phyloP scores from a whole-genome alignment of 1,140 invertebrate genomes.

The Ceratina calcarata region DNA sequence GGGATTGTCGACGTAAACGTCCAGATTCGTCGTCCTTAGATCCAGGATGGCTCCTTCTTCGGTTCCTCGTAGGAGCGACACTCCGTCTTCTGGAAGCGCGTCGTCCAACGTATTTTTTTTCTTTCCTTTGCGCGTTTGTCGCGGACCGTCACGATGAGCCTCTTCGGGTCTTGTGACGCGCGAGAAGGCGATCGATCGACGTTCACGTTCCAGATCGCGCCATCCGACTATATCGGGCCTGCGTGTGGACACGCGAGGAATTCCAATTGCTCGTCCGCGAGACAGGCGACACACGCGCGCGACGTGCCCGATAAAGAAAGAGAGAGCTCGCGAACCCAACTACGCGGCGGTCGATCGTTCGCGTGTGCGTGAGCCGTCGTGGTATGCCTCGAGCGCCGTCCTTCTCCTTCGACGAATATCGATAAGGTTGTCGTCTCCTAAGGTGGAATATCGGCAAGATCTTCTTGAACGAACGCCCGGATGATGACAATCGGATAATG shows the following conservation, averaged over 20 bases:
- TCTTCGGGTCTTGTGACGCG: conserved; percentile 37
- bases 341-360: too few species aligned
- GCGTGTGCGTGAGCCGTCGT: not conserved
- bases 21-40: conserved; percentile 43
- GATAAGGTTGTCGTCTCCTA: not conserved
- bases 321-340: not conserved
- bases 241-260: conserved; percentile 52
- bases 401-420: conserved; percentile 17
- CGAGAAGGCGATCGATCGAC: conserved; percentile 51
- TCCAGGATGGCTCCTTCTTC: conserved; percentile 42
- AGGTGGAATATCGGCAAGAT: not conserved
- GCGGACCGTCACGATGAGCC: conserved; percentile 4
- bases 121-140: not conserved
- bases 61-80: too few species aligned
- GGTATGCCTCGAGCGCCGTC: not conserved
- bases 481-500: not conserved
- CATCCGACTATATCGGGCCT: conserved; percentile 51
- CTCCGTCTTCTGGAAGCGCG: not conserved
- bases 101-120: not conserved
- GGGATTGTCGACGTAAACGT: conserved; percentile 4
- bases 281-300: conserved; percentile 27
- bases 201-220: conserved; percentile 54
- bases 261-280: conserved; percentile 48
- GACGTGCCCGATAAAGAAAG: conserved; percentile 19
- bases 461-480: not conserved